phyloP scores from a whole-genome alignment of 2,797 vertebrate species.

The Cyclopterus lumpus region DNA sequence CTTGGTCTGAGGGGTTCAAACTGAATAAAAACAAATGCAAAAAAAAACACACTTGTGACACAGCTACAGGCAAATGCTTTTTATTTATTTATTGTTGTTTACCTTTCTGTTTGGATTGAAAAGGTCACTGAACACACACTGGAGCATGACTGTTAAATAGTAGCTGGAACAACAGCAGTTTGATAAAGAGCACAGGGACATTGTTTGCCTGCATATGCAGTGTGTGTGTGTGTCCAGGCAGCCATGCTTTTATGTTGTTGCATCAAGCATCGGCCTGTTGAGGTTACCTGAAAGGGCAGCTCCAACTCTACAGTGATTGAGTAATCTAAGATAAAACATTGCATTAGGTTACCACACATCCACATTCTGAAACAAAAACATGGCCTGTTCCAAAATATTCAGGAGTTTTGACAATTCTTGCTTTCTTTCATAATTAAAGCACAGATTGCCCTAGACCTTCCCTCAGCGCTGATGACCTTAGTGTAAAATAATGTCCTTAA shows the following conservation, averaged over 20 bases:
- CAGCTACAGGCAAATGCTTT: constrained; percentile 22
- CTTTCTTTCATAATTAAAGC: constrained; percentile 42
- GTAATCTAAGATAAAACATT: neutral
- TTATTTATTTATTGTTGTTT: constrained; percentile 9
- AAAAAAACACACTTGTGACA: neutral
- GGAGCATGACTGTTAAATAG: constrained; percentile 26
- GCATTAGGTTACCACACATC: neutral
- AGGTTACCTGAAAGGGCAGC: constrained; percentile 10
- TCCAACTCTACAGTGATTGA: constrained; percentile 9
- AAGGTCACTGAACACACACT: constrained; percentile 56
- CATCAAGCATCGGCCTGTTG: neutral
- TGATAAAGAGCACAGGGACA: constrained; percentile 19
- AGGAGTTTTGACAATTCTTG: neutral
- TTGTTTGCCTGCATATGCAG: neutral
- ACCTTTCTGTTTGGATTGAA: constrained; percentile 48
- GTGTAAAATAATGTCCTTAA: constrained; percentile 60
- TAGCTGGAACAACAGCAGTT: constrained; percentile 1
- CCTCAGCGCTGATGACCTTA: constrained; percentile 36
- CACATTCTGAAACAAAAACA: neutral
- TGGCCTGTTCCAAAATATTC: neutral
- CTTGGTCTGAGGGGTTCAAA: neutral
- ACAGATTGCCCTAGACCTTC: constrained; percentile 23
- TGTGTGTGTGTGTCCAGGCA: constrained; percentile 1
- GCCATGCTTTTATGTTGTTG: neutral
- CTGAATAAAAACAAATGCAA: neutral